phyloP scores from a whole-genome alignment of 2,888 invertebrate species.

The Nycteola revayana region DNA sequence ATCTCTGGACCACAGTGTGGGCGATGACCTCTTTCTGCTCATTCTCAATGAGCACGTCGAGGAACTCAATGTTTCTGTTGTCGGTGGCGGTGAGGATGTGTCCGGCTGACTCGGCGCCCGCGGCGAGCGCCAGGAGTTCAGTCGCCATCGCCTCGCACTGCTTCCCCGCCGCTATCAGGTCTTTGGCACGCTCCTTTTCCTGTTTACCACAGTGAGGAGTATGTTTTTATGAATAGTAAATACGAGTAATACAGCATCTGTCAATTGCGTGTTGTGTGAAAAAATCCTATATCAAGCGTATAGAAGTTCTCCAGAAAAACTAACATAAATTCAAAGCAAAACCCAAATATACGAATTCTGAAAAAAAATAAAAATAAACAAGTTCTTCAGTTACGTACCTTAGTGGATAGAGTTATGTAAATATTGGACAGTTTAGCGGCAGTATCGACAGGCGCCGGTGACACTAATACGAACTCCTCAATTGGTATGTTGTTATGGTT shows the following conservation, averaged over 20 bases:
- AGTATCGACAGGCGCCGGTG: conserved; percentile 99
- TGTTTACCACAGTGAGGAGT: too few relatives aligned
- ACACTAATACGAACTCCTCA: conserved; percentile 98
- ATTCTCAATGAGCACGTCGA: conserved; percentile 98
- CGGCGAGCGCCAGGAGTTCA: conserved; percentile 95
- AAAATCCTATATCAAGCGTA: too few relatives aligned
- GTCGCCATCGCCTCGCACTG: conserved; percentile 99
- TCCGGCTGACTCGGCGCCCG: conserved; percentile 97
- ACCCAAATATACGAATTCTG: too few relatives aligned
- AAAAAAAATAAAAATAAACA: too few relatives aligned
- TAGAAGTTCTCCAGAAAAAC: too few relatives aligned
- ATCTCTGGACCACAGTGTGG: conserved; percentile 98
- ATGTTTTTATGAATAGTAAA: too few relatives aligned
- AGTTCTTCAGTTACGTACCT: conserved; percentile 83
- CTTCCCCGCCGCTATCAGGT: conserved; percentile 96
- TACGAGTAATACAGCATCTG: too few relatives aligned
- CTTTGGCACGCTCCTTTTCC: conserved; percentile 99
- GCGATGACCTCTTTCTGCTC: conserved; percentile 99
- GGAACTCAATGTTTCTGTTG: conserved; percentile 95
- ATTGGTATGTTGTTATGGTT: conserved; percentile 97
- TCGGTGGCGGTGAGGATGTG: conserved; percentile 97
- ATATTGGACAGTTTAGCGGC: conserved; percentile 98
- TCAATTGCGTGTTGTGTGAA: too few relatives aligned
- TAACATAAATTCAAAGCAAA: too few relatives aligned
- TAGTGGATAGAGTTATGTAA: conserved; percentile 92